phyloP scores from a whole-genome alignment of 2,888 invertebrate genomes.

The Lithosia quadra region DNA sequence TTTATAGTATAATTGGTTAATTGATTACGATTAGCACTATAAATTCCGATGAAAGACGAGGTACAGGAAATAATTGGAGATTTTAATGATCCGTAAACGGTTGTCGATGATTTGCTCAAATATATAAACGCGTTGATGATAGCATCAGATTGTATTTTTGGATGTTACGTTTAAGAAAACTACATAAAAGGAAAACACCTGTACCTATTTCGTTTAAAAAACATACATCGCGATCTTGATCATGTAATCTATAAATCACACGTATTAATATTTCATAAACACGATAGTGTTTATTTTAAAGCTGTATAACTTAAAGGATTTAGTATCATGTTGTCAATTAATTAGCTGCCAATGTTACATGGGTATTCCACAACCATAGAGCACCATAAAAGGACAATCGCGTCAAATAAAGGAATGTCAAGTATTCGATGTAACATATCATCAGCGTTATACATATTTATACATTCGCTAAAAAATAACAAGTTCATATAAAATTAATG shows the following conservation, averaged over 20 bases:
- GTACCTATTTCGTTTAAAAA: too few species aligned
- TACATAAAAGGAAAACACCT: not conserved
- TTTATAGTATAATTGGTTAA: slow-evolving; percentile 47
- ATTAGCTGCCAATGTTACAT: slow-evolving; percentile 17
- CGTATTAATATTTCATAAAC: not conserved
- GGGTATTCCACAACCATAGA: slow-evolving; percentile 40
- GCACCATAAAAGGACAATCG: slow-evolving; percentile 40
- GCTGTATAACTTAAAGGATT: not conserved
- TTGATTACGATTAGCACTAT: slow-evolving; percentile 43
- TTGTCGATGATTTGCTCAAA: slow-evolving; percentile 24
- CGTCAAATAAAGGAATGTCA: slow-evolving; percentile 60
- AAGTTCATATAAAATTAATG: slow-evolving; percentile 57
- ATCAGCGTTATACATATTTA: slow-evolving; percentile 44
- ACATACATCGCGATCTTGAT: not conserved
- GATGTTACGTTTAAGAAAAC: slow-evolving; percentile 27
- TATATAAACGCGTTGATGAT: slow-evolving; percentile 12
- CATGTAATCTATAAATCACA: not conserved
- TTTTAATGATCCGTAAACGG: slow-evolving; percentile 39
- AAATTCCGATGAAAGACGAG: slow-evolving; percentile 19
- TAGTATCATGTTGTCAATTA: not conserved
- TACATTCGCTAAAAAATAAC: slow-evolving; percentile 41
- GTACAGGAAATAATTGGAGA: slow-evolving; percentile 30
- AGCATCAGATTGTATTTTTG: slow-evolving; percentile 18
- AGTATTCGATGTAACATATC: slow-evolving; percentile 50
- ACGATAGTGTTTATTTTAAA: not conserved